These are phyloP conservation scores for Eilema sororculum DNA, from an alignment of 2,888 invertebrate genomes.

Conservation along the genomic window DNA sequence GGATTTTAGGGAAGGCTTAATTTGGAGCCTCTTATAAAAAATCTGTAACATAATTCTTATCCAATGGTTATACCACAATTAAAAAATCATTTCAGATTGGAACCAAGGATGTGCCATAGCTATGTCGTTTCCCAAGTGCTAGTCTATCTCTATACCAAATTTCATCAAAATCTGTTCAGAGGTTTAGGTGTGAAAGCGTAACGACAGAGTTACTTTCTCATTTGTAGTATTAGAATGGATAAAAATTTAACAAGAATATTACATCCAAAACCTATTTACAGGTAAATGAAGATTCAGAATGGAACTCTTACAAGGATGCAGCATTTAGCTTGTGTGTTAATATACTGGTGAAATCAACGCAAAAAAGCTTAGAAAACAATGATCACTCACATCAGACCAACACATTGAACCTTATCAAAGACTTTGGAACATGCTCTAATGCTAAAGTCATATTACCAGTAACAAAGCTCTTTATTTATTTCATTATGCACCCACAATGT, in stretches of 20 bases:
- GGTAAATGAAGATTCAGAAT: constrained; percentile 60
- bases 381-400: constrained; percentile 85
- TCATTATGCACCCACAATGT: constrained; percentile 89
- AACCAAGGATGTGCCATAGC: too few relatives aligned
- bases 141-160: too few relatives aligned
- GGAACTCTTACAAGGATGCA: constrained; percentile 67
- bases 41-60: too few relatives aligned
- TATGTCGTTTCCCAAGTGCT: too few relatives aligned
- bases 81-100: too few relatives aligned
- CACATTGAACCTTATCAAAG: constrained; percentile 83
- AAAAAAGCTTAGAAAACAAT: constrained; percentile 81
- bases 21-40: too few relatives aligned
- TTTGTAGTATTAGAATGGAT: too few relatives aligned
- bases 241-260: background rate
- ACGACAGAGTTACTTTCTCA: too few relatives aligned
- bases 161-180: too few relatives aligned
- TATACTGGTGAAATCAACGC: constrained; percentile 77
- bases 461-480: constrained; percentile 86
- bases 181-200: too few relatives aligned
- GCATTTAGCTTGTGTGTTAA: constrained; percentile 74
- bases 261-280: constrained; percentile 48
- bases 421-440: constrained; percentile 76
- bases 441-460: constrained; percentile 76
- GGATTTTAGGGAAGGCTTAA: too few relatives aligned
- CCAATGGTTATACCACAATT: too few relatives aligned